Percentiles rank a stretch among this genome's conserved stretches.
Evolutionary conservation across 2,888 invertebrate genomes (phyloP).

Genomic region (Blastobasis adustella): DNA sequence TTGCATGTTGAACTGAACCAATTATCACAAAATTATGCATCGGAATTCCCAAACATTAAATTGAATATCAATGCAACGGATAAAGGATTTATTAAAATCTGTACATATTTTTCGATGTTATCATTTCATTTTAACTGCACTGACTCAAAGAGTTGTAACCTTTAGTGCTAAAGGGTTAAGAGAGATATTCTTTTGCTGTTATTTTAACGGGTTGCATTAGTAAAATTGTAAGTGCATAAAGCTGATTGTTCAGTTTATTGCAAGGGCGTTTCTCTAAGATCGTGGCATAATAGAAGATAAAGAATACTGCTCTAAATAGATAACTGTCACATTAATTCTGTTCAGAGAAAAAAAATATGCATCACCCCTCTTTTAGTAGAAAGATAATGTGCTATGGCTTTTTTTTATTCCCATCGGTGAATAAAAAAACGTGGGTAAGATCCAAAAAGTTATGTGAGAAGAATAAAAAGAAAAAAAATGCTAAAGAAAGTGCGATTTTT

Average conservation of each 20-base stretch:
- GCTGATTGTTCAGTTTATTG: slow-evolving; percentile 36
- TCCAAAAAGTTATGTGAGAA: slow-evolving; percentile 17
- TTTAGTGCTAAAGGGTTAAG: too few species aligned
- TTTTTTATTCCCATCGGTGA: slow-evolving; percentile 35
- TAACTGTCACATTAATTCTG: slow-evolving; percentile 51
- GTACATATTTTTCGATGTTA: too few species aligned
- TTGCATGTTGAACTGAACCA: slow-evolving; percentile 13
- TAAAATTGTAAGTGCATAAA: slow-evolving; percentile 15
- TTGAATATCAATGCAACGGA: too few species aligned
- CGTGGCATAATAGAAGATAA: slow-evolving; percentile 21
- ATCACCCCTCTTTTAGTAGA: slow-evolving; percentile 55
- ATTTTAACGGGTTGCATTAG: slow-evolving; percentile 7
- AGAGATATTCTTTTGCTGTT: too few species aligned
- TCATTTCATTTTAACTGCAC: too few species aligned
- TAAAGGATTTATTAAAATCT: too few species aligned
- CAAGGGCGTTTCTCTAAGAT: slow-evolving; percentile 48
- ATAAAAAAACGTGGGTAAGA: slow-evolving; percentile 61
- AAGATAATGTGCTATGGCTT: slow-evolving; percentile 20
- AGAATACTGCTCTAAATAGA: slow-evolving; percentile 42
- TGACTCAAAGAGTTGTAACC: too few species aligned
- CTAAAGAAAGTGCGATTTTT: slow-evolving; percentile 5
- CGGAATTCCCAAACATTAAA: slow-evolving; percentile 4
- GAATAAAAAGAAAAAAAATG: slow-evolving; percentile 16
- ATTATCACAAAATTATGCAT: slow-evolving; percentile 22
- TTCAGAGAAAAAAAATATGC: slow-evolving; percentile 21